Evolutionary conservation across 1,140 invertebrate genomes (phyloP), one percentile per base, ranked within the genome.

Genomic region (Drosophila santomea): DNA sequence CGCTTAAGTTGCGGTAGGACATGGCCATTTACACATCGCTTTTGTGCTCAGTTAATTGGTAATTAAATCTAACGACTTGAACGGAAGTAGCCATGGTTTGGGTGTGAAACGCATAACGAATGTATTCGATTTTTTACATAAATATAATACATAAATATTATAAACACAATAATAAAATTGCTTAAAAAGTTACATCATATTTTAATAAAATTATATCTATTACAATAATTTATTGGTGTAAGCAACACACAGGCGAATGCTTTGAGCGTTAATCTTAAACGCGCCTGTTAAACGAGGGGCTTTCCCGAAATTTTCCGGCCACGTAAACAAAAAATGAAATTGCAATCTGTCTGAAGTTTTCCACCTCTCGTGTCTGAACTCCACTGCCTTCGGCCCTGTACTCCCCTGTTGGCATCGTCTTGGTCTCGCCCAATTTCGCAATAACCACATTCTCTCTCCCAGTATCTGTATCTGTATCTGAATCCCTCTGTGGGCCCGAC

Each of bases 1-100:
- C 36, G 66, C 43, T 25, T 60, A 59, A 56, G 60, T 82, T 86
- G 78, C 36, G 78, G 69, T 78, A 85, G 83, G 83, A 88, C 35
- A 41, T 11, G 48, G 41, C 54, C 51, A 51, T 50, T 59, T 48
- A 58, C 4, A 17, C 59, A 47, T 47, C 59, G 38, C 58, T 75
- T 57, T 54, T 32, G 45, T 47, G 43, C 32, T 43, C 44, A 28
- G 55, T 83, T 86, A 83, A 88, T 89, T 80, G 83, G 67, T 83
- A 67, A 86, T 88, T 89, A 88, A 88, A 63, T 88, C 63, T 39
- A 89, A 88, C 75, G 79, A 83, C 79, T 72, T 2, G 20, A 60
- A 63, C 45, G 56, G 75, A 79, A 79, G 52, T 54, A 47, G 54
- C 12, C 68, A 45, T 63, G 47, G 32, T 17, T 25, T 17, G 3